These are phyloP conservation scores for Catagonus wagneri DNA, from an alignment of 2,113 vertebrate species.

Conservation along the genomic window DNA sequence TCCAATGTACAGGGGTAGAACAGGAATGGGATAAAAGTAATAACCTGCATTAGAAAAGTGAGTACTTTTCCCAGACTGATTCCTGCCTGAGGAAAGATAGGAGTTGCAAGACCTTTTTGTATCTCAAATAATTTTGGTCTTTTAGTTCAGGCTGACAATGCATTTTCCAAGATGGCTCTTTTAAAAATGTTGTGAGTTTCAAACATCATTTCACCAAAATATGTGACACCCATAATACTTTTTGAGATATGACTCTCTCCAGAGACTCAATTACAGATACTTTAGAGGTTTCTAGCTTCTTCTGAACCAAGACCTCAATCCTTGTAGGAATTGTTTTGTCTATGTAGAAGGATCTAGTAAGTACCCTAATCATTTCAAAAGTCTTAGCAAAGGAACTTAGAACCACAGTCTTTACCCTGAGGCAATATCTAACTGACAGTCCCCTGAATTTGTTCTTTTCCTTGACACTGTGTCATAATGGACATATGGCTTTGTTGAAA, in stretches of 20 bases:
- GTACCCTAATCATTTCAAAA: not conserved
- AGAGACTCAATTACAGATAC: not conserved
- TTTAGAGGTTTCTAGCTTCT: not conserved
- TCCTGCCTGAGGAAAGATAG: not conserved
- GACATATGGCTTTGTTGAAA: not conserved
- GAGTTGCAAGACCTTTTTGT: not conserved
- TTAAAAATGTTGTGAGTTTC: not conserved
- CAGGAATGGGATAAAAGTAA: not conserved
- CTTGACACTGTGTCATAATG: not conserved
- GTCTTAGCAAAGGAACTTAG: not conserved
- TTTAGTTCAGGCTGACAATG: not conserved
- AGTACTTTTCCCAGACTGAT: not conserved
- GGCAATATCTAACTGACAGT: not conserved
- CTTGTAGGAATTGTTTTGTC: not conserved
- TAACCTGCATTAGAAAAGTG: not conserved
- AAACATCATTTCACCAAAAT: not conserved
- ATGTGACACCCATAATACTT: not conserved
- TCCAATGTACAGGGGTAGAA: not conserved
- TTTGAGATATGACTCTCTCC: not conserved
- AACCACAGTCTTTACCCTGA: not conserved
- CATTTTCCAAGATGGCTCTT: not conserved
- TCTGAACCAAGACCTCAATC: not conserved
- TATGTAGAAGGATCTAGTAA: not conserved
- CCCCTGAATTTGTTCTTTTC: slow-evolving; percentile 12
- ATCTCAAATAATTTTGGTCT: not conserved